Conservation (phyloP, 2,113 vertebrate genomes). For the Hippocampus zosterae region DNA sequence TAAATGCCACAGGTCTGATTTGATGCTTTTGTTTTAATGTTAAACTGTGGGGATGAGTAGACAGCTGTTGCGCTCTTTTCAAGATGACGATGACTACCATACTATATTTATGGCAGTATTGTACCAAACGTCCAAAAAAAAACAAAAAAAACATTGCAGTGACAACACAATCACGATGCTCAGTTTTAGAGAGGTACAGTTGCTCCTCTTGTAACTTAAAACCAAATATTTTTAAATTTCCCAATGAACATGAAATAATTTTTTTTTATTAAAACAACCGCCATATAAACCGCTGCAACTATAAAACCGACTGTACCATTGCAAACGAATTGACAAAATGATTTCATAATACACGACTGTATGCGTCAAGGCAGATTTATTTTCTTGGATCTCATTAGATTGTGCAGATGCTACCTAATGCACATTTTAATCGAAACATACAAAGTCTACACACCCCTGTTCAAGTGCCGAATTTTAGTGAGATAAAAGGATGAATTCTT, state of each 20-base stretch:
- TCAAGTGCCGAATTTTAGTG: no score
- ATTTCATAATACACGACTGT: background rate
- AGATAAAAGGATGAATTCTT: background rate
- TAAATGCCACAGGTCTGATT: conserved; percentile 45
- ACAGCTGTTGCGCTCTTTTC: background rate
- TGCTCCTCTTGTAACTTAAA: no score
- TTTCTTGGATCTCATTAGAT: conserved; percentile 1
- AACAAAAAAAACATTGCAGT: no score
- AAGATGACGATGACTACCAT: background rate
- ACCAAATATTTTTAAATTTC: no score
- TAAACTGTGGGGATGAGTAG: background rate
- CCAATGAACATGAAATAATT: no score
- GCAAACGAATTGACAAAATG: background rate
- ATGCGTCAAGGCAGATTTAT: background rate
- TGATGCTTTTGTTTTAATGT: background rate
- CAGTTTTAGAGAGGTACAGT: background rate
- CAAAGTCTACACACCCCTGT: background rate
- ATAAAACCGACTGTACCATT: background rate
- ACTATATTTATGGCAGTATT: background rate
- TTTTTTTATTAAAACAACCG: no score
- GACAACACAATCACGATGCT: background rate
- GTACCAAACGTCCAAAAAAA: background rate
- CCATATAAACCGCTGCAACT: no score
- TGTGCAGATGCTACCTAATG: background rate
- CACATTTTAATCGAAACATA: background rate